Conservation (phyloP, 2,888 invertebrate genomes). For the Idaea straminata region DNA sequence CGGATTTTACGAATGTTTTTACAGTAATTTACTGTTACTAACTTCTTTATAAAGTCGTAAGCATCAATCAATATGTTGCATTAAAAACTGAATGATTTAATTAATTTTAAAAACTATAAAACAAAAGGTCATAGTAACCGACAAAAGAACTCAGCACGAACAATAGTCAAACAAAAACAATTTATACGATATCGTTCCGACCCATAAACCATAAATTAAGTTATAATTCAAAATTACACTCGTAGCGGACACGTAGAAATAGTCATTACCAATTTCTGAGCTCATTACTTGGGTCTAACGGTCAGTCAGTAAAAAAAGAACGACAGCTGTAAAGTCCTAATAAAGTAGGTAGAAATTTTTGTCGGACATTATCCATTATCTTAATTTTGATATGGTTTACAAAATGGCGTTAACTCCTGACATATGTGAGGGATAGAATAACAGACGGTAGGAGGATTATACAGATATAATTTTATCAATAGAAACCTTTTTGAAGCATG, state of each 20-base stretch:
- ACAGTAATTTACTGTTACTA: neutral
- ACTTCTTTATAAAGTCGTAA: too few relatives aligned
- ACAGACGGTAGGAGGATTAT: conserved; percentile 39
- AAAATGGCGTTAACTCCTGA: conserved; percentile 73
- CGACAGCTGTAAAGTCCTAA: conserved; percentile 68
- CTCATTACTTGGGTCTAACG: conserved; percentile 69
- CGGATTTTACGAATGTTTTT: neutral
- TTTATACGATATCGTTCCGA: conserved; percentile 38
- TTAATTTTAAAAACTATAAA: neutral
- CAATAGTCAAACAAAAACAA: conserved; percentile 23
- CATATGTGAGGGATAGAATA: conserved; percentile 55
- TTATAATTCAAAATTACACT: conserved; percentile 59
- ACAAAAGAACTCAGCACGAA: neutral
- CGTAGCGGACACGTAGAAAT: conserved; percentile 53
- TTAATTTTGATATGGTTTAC: conserved; percentile 76
- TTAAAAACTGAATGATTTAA: neutral
- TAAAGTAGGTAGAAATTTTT: conserved; percentile 67
- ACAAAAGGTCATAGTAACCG: neutral
- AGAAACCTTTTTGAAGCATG: conserved; percentile 22
- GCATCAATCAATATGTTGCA: too few relatives aligned
- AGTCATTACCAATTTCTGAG: conserved; percentile 72
- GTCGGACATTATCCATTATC: conserved; percentile 75
- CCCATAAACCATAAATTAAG: conserved; percentile 52
- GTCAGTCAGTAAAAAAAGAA: conserved; percentile 54
- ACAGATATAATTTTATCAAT: conserved; percentile 41